Evolutionary conservation across 2,113 vertebrate genomes (phyloP), one percentile per base, ranked within the genome.

Genomic region (Leptobrachium ailaonicum): DNA sequence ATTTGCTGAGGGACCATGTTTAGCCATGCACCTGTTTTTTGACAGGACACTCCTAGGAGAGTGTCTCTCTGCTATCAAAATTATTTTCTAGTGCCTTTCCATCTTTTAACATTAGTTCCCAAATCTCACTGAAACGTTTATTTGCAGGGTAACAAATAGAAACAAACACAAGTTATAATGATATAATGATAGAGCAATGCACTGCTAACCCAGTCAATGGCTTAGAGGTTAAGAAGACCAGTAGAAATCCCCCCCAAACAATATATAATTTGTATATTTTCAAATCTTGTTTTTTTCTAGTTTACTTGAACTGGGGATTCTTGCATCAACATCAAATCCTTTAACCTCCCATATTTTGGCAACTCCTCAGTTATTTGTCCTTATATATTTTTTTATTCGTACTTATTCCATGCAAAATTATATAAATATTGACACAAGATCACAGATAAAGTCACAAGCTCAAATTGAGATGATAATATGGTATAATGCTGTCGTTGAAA

Each of bases 241-340:
- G 66, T 63, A 77, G 75, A 77, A 70, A 69, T 60, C 53, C 66
- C 66, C 20, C 75, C 1, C 56, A 60, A 60, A 60, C 11, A 60
- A 60, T 20, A 54, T 67, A 43, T 32, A 32, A 32, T 32, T 32
- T 32, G 20, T 32, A 32, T 32, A 32, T 32, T 32, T 32, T 32
- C 20, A 32, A 32, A 32, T 32, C 20, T 32, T 32, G 20, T 32
- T 70, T 13, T 32, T 77, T 76, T 40, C 8, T 44, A 8, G 41
- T 67, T 62, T 45, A 45, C 40, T 42, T 70, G 53, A 60, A 58
- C 6, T 69, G 6, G 12, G 66, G 66, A 42, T 77, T 58, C 43
- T 53, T 45, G 2, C 20, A 9, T 54, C 9, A 20, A 69, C 50
- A 58, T 58, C 41, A 8, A 60, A 60, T 60, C 56, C 6, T 60